Evolutionary conservation across 2,797 vertebrate species (phyloP), one percentile per base, ranked within the genome.

Genomic region (Leuciscus waleckii): DNA sequence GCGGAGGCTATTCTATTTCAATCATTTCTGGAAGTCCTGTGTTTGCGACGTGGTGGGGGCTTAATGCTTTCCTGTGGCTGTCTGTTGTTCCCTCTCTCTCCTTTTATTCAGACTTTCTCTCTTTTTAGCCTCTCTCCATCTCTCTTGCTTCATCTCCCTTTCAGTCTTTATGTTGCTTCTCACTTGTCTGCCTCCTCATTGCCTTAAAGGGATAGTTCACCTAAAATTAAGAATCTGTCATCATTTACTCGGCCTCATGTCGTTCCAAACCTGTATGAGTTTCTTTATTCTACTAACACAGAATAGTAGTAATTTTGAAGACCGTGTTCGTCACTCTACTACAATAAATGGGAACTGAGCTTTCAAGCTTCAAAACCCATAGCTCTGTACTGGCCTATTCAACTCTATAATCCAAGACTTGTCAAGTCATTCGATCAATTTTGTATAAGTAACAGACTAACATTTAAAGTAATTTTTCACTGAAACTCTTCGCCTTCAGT

Each of bases 11-110:
- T 97, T 96, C 93, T 95, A 94, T 95, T 96, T 96, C 96, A 96
- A 94, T 97, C 94, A 96, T 97, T 97, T 97, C 94, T 96, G 95
- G 94, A 97, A 96, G 96, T 95, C 92, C 95, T 95, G 93, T 94
- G 95, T 95, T 95, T 96, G 84, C 58, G 92, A 92, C 90, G 95
- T 95, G 92, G 95, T 90, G 91, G 93, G 92, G 93, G 92, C 89
- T 92, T 87, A 91, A 91, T 83, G 90, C 91, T 94, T 95, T 94
- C 81, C 87, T 84, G 37, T 79, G 65, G 75, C 37, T 84, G 65
- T 84, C 81, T 88, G 56, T 69, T 61, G 58, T 74, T 78, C 32
- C 6, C n/a, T 69, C 61, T 68, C 54, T 63, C 68, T 67, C 63
- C 71, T 39, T 71, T 65, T 79, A 67, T n/a, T 73, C 67, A n/a